Base-by-base conservation (phyloP, 2,888 invertebrate species). In the Tenthredo distinguenda region DNA sequence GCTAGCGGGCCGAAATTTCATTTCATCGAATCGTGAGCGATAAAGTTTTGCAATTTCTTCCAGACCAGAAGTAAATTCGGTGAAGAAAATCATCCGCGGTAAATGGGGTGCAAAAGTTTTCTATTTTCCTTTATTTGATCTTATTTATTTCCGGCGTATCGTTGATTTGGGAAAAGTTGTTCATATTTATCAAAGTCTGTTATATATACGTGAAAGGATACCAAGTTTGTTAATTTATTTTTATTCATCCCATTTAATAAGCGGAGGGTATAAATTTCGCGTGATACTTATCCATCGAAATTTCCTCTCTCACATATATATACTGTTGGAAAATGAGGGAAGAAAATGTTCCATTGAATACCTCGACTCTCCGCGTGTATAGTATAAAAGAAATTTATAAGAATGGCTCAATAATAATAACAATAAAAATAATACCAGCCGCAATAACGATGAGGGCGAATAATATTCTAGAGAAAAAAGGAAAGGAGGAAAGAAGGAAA, bases 391-490 rank as follows among this genome's bases (percentile, higher is more conserved):
- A 74, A 74, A n/a, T 74, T 40, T 40, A 9, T 15, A 21, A 40
- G 10, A 43, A 74, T 74, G 18, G 18, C 43, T 9, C 21, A 18
- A 74, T 21, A 43, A 74, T 43, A n/a, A 43, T 43, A 26, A 26
- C 18, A 68, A 68, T 31, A 68, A 68, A 15, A 68, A 31, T 68
- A 34, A 37, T 34, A 37, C 31, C 40, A 71, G 31, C 71, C 34
- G 34, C 31, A 74, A 74, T 74, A 74, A 74, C 74, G 74, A 74
- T 21, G 74, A 26, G 43, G 43, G 43, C 10, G 6, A 74, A 74
- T 74, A 74, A 74, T 10, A 43, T 74, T 26, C 68, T 37, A 77
- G 34, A 47, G 50, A 74, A 82, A 84, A 55, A 85, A 12, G 9
- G 68, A 62, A 26, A 62, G 9, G 21, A 77, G 26, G 40, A 55